Percentiles rank a stretch among this genome's conserved stretches.
Evolutionary conservation across 2,113 vertebrate species (phyloP).

Genomic region (Barnardius zonarius): DNA sequence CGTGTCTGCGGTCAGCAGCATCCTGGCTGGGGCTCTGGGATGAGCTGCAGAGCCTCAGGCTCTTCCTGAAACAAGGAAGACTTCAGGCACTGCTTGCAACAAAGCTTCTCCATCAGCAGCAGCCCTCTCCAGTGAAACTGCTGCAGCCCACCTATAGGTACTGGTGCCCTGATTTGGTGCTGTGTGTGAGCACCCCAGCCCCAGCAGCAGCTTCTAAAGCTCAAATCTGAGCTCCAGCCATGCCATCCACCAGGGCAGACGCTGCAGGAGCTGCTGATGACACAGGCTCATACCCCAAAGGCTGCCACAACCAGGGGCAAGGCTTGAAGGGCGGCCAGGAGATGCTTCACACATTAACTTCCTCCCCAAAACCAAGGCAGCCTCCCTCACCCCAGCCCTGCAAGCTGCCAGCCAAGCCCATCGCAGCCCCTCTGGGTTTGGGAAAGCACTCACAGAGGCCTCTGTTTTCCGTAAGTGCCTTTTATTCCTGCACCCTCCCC

Average conservation of each 20-base stretch:
- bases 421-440: neutral
- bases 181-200: neutral
- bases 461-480: neutral
- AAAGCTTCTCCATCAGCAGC: neutral
- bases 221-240: neutral
- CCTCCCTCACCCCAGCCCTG: neutral
- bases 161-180: neutral
- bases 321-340: neutral
- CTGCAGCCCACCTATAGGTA: neutral
- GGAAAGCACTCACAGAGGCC: neutral
- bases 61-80: neutral
- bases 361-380: neutral
- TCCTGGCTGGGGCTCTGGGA: neutral
- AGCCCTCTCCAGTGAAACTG: neutral
- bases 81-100: neutral
- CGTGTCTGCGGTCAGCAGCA: accelerated
- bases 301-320: neutral
- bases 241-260: neutral
- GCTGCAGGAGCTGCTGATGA: neutral
- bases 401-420: neutral
- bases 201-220: neutral
- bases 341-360: neutral
- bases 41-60: neutral
- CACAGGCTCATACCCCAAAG: neutral
- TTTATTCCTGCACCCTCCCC: neutral